Conservation (phyloP, 2,113 vertebrate species). For the Centrocercus urophasianus region DNA sequence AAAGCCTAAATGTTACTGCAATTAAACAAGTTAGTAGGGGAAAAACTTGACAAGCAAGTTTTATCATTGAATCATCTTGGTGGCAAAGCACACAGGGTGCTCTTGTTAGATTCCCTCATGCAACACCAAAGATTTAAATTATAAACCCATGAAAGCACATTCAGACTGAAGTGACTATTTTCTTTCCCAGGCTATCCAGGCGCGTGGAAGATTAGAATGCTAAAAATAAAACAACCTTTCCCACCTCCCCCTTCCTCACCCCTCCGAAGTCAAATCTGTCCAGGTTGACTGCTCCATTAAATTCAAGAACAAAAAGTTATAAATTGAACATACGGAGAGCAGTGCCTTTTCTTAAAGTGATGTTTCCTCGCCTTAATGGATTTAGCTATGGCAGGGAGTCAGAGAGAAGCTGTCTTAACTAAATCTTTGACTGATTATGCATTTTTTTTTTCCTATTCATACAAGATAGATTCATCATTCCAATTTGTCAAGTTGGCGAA, state of each 20-base stretch:
- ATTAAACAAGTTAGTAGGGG: conserved; percentile 42
- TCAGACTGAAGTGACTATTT: background rate
- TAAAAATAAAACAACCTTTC: conserved; percentile 68
- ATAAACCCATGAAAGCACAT: background rate
- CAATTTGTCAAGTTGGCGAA: conserved; percentile 99
- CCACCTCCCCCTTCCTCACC: conserved; percentile 26
- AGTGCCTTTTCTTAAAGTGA: conserved; percentile 80
- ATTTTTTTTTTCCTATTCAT: conserved; percentile 95
- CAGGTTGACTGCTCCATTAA: conserved; percentile 91
- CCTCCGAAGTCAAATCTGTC: conserved; percentile 80
- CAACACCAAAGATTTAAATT: conserved; percentile 21
- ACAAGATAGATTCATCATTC: conserved; percentile 99
- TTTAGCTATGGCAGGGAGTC: conserved; percentile 85
- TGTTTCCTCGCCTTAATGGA: conserved; percentile 90
- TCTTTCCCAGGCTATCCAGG: background rate
- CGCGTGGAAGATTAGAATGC: conserved; percentile 17
- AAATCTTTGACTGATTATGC: conserved; percentile 99
- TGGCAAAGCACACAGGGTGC: conserved; percentile 9
- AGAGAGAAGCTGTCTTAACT: conserved; percentile 89
- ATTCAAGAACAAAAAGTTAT: conserved; percentile 89
- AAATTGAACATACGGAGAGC: conserved; percentile 86
- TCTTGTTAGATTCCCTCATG: background rate
- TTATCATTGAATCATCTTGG: conserved; percentile 11
- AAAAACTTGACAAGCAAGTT: conserved; percentile 31
- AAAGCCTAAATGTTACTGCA: conserved; percentile 46